Percentiles rank a stretch among this genome's conserved stretches.
Evolutionary conservation across 1,140 invertebrate species (phyloP).

Genomic region (Diorhabda sublineata): DNA sequence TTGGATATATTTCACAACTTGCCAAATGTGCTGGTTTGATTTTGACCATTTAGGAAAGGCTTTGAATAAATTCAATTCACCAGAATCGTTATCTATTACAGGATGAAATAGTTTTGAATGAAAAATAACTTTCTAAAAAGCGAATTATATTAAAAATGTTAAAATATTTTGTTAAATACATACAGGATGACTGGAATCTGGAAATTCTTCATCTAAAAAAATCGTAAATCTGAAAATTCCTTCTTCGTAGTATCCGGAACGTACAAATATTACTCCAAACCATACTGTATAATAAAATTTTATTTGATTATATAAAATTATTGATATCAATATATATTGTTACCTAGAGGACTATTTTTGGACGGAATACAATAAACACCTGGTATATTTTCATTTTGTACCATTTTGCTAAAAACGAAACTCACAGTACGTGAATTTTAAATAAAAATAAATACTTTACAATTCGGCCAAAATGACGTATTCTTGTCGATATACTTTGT

Average conservation of each 20-base stretch:
- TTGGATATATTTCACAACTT: slow-evolving; percentile 80
- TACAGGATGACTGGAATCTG: slow-evolving; percentile 79
- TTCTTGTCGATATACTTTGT: slow-evolving; percentile 58
- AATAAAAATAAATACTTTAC: slow-evolving; percentile 51
- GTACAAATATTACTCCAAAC: slow-evolving; percentile 90
- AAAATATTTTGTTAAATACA: slow-evolving; percentile 39
- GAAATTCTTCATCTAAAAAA: slow-evolving; percentile 81
- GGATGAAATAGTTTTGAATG: slow-evolving; percentile 86
- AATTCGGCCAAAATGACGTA: slow-evolving; percentile 76
- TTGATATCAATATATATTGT: slow-evolving; percentile 41
- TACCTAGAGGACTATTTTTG: slow-evolving; percentile 70
- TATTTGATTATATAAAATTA: not conserved
- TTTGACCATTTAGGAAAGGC: slow-evolving; percentile 83
- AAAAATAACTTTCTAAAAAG: slow-evolving; percentile 75
- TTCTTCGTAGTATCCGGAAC: slow-evolving; percentile 81
- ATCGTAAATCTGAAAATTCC: slow-evolving; percentile 87
- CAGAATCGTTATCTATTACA: slow-evolving; percentile 69
- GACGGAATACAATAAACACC: slow-evolving; percentile 92
- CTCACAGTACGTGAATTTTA: not conserved
- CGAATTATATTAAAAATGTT: not conserved
- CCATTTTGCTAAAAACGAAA: slow-evolving; percentile 65
- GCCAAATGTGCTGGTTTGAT: slow-evolving; percentile 81
- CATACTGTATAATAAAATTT: slow-evolving; percentile 64
- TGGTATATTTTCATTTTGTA: slow-evolving; percentile 77
- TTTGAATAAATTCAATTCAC: slow-evolving; percentile 70